These are phyloP conservation scores for Beaufortia kweichowensis DNA, from an alignment of 2,113 vertebrate genomes.

Conservation along the genomic window DNA sequence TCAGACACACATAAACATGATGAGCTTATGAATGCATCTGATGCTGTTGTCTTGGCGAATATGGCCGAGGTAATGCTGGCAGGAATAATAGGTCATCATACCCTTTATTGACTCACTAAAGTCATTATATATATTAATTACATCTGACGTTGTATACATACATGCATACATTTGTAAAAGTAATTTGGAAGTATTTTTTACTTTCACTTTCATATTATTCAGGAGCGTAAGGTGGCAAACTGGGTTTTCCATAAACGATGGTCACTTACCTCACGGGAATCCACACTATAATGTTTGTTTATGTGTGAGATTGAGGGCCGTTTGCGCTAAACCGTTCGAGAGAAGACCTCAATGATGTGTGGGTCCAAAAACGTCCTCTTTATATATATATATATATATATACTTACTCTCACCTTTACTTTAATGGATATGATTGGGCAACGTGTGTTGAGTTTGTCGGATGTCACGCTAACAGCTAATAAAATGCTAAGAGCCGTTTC, in stretches of 20 bases:
- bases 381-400: slow-evolving; percentile 11
- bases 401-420: slow-evolving; percentile 58
- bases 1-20: slow-evolving; percentile 24
- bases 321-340: slow-evolving; percentile 67
- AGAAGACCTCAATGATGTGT: slow-evolving; percentile 59
- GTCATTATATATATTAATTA: neutral
- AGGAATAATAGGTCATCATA: neutral
- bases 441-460: slow-evolving; percentile 47
- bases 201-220: neutral
- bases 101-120: neutral
- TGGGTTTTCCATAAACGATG: slow-evolving; percentile 79
- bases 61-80: too few species aligned
- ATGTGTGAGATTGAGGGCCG: slow-evolving; percentile 44
- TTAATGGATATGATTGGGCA: slow-evolving; percentile 47
- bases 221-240: slow-evolving; percentile 66
- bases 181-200: too few species aligned
- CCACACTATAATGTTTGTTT: slow-evolving; percentile 65
- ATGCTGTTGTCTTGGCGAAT: too few species aligned
- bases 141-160: too few species aligned
- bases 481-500: slow-evolving; percentile 56
- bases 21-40: too few species aligned
- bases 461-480: slow-evolving; percentile 47
- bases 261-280: slow-evolving; percentile 88
- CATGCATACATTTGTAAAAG: too few species aligned
- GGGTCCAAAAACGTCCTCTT: slow-evolving; percentile 12